These are phyloP conservation scores for Cyprinus carpio DNA, from an alignment of 2,113 vertebrate genomes.

Conservation along the genomic window DNA sequence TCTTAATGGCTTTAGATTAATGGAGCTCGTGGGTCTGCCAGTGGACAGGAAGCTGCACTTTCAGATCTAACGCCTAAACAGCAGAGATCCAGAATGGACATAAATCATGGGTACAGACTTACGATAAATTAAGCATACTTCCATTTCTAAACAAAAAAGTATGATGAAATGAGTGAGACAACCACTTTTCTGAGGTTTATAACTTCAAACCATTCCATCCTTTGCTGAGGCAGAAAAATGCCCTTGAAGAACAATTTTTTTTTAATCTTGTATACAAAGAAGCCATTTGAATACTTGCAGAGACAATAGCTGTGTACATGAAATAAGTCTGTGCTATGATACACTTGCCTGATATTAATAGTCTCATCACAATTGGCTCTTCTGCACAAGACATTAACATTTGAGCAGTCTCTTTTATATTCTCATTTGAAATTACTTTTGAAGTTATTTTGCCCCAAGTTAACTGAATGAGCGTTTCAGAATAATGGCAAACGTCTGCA, in stretches of 20 bases:
- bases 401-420: conserved; percentile 2
- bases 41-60: conserved; percentile 49
- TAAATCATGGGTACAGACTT: conserved; percentile 61
- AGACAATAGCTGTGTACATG: too few species aligned
- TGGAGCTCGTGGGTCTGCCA: conserved; percentile 43
- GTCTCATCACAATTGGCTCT: conserved; percentile 21
- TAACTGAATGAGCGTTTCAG: not conserved
- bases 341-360: not conserved
- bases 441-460: conserved; percentile 11
- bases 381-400: conserved; percentile 30
- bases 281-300: not conserved
- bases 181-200: not conserved
- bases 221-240: not conserved
- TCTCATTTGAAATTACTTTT: conserved; percentile 27
- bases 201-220: not conserved
- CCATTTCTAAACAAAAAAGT: conserved; percentile 61
- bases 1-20: conserved; percentile 50
- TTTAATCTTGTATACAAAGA: not conserved
- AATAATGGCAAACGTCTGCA: not conserved
- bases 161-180: conserved; percentile 39
- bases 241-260: not conserved
- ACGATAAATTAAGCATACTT: conserved; percentile 53
- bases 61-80: conserved; percentile 51
- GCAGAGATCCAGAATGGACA: conserved; percentile 58
- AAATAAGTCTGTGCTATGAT: too few species aligned